Evolutionary conservation across 2,797 vertebrate genomes (phyloP), one percentile per base, ranked within the genome.

Genomic region (Dallia pectoralis): DNA sequence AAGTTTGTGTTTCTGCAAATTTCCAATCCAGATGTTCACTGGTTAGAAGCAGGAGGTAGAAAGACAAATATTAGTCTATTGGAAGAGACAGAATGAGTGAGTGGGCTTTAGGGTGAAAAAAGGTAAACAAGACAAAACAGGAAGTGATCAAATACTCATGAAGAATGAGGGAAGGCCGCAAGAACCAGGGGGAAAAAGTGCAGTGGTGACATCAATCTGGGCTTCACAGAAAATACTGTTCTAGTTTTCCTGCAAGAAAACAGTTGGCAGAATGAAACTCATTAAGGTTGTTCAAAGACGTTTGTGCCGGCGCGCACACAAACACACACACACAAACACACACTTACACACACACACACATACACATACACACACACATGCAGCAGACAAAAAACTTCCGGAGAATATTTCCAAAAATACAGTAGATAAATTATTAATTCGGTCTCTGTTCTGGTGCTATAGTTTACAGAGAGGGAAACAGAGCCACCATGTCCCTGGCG

Each of bases 61-160:
- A 92, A 92, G 83, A 91, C 90, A 94, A 93, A 93, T 93, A 94
- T 93, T 94, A 92, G 91, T 92, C 87, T 80, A 82, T 77, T 79
- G 89, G 83, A 90, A 91, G 84, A 85, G 85, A 82, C 80, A 33
- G 84, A 80, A 83, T 73, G 66, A 82, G 79, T 30, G 85, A 80
- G 84, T 73, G 66, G 78, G 74, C 73, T 80, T 51, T 47, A 25
- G 73, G 80, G 76, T 80, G 82, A 19, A 71, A 81, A 85, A 89
- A 87, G 82, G 91, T 89, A 85, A 91, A 89, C 87, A 90, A 77
- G 64, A 66, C 77, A 67, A 27, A 33, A 81, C 56, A 67, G n/a
- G 70, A 67, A 67, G 77, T 49, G 48, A 72, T 69, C 22, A 70
- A 70, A 61, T 7, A 12, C 11, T 48, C 64, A 67, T 29, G 33